Percentiles rank a stretch among this genome's conserved stretches.
Conservation (phyloP, 1,140 invertebrate genomes). For the Euborellia annulipes region DNA sequence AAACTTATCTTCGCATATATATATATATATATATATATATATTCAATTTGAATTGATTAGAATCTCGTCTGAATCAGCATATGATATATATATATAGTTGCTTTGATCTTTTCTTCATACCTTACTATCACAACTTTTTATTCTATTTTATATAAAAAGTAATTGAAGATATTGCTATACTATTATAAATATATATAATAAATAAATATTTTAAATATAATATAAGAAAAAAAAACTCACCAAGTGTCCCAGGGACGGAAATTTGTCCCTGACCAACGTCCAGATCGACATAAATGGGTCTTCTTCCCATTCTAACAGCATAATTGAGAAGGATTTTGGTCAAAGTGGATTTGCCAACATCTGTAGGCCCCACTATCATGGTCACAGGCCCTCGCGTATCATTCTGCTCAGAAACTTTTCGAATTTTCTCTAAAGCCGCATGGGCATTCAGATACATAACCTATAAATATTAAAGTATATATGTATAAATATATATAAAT, state of each 20-base stretch:
- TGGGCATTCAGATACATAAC: slow-evolving; percentile 87
- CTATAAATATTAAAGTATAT: slow-evolving; percentile 15
- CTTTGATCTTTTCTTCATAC: too few relatives aligned
- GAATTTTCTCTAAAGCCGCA: slow-evolving; percentile 78
- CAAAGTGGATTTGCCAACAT: slow-evolving; percentile 93
- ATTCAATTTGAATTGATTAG: too few relatives aligned
- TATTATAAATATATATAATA: too few relatives aligned
- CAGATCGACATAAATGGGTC: slow-evolving; percentile 85
- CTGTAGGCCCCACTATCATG: slow-evolving; percentile 85
- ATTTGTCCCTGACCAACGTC: slow-evolving; percentile 93
- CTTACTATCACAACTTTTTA: too few relatives aligned
- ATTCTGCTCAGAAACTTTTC: slow-evolving; percentile 57
- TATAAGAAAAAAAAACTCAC: too few relatives aligned
- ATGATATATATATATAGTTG: too few relatives aligned
- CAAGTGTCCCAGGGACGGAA: slow-evolving; percentile 82
- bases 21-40: too few relatives aligned
- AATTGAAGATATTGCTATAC: neutral
- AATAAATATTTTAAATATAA: too few relatives aligned
- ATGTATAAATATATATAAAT: neutral
- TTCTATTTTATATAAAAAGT: too few relatives aligned
- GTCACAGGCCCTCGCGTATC: slow-evolving; percentile 60
- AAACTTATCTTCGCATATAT: too few relatives aligned
- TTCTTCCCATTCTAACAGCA: slow-evolving; percentile 67
- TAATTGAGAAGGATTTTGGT: slow-evolving; percentile 86
- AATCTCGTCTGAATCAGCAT: too few relatives aligned